Conservation (phyloP, 2,113 vertebrate species). For the Campylomormyrus numenius region DNA sequence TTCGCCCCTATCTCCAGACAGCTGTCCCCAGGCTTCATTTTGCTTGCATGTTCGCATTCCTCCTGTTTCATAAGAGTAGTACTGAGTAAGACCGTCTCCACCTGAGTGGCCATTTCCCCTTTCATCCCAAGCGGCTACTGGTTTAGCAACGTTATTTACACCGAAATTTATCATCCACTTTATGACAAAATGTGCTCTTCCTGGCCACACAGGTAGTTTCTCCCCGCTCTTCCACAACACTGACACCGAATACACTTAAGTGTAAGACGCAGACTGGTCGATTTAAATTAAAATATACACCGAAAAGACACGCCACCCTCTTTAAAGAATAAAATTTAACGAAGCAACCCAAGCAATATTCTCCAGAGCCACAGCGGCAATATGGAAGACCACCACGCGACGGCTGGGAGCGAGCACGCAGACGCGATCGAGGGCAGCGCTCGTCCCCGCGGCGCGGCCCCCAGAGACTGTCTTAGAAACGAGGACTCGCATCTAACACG, state of each 20-base stretch:
- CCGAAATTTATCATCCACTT: constrained; percentile 52
- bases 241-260: constrained; percentile 46
- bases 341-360: constrained; percentile 41
- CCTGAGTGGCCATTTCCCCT: constrained; percentile 85
- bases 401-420: constrained; percentile 63
- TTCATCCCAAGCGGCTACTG: constrained; percentile 18
- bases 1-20: constrained; percentile 48
- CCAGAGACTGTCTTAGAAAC: neutral
- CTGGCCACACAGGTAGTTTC: constrained; percentile 34
- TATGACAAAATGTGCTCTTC: constrained; percentile 36
- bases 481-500: neutral
- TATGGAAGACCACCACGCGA: constrained; percentile 83
- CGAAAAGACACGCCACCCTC: constrained; percentile 41
- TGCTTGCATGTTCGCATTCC: constrained; percentile 61
- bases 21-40: constrained; percentile 56
- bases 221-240: constrained; percentile 41
- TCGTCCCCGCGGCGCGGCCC: constrained; percentile 34
- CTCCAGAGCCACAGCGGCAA: constrained; percentile 60
- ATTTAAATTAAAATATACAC: constrained; percentile 49
- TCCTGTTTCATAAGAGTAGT: constrained; percentile 67
- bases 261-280: constrained; percentile 48
- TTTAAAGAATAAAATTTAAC: constrained; percentile 36
- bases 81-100: constrained; percentile 80
- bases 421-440: constrained; percentile 43
- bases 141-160: constrained; percentile 24